Percentiles rank a stretch among this genome's conserved stretches.
Evolutionary conservation across 2,888 invertebrate genomes (phyloP).

Genomic region (Erebia ligea): DNA sequence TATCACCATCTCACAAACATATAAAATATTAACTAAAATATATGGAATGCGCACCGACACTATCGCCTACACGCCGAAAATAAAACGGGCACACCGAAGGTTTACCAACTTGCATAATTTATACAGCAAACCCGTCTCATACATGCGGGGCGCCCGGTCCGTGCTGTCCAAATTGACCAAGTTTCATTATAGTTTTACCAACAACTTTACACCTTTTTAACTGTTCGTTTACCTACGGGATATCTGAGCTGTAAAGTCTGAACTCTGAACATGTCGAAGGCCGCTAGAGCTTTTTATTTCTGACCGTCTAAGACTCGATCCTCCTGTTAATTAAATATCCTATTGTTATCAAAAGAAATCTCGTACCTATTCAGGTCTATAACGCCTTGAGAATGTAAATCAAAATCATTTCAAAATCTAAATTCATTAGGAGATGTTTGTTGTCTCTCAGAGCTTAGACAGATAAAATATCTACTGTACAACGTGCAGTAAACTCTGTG

Average conservation of each 20-base stretch:
- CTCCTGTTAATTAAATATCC: background rate
- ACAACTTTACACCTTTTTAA: background rate
- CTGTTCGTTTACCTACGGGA: background rate
- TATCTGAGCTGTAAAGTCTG: background rate
- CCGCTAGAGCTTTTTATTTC: background rate
- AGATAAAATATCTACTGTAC: too few species aligned
- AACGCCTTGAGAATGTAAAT: too few species aligned
- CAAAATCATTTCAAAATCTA: too few species aligned
- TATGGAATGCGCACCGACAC: too few species aligned
- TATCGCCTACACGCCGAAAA: background rate
- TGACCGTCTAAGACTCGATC: background rate
- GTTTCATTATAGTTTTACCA: background rate
- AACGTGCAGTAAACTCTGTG: too few species aligned
- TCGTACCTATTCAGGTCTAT: background rate
- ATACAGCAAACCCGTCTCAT: background rate
- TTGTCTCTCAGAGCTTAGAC: too few species aligned
- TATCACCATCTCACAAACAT: too few species aligned
- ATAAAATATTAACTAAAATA: too few species aligned
- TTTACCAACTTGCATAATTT: constrained; percentile 6
- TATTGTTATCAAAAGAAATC: background rate
- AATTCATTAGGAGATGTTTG: too few species aligned
- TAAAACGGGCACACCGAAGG: background rate
- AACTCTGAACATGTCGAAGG: background rate
- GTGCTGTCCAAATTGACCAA: background rate
- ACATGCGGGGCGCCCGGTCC: background rate